A percentile compares a stretch with the other conserved stretches of the same genome.
These are phyloP conservation scores for Tipula vernalis DNA, from an alignment of 2,888 invertebrate species.

Conservation along the genomic window DNA sequence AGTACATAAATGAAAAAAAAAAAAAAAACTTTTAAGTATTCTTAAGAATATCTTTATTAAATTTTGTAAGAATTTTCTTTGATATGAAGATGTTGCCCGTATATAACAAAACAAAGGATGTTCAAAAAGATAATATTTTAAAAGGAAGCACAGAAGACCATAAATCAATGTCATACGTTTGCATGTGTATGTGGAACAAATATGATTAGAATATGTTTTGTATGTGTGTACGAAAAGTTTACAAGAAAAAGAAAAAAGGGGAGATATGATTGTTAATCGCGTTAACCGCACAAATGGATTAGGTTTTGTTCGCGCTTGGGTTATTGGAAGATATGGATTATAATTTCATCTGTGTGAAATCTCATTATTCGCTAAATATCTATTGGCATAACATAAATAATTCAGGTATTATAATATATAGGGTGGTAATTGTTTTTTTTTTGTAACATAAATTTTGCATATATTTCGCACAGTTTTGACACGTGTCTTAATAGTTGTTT, in stretches of 20 bases:
- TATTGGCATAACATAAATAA: neutral
- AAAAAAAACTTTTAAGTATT: neutral
- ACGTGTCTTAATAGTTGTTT: neutral
- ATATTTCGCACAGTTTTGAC: neutral
- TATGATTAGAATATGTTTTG: neutral
- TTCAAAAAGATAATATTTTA: neutral
- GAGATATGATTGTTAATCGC: neutral
- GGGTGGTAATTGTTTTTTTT: neutral
- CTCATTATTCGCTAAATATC: neutral
- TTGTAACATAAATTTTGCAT: neutral
- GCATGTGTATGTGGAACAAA: neutral
- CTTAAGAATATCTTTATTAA: neutral
- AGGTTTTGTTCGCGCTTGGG: neutral
- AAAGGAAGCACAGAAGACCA: neutral
- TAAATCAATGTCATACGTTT: neutral
- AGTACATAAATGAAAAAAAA: too few species aligned
- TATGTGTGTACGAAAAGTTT: neutral
- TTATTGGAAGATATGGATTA: neutral
- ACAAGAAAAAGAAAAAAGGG: neutral
- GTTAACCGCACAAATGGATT: neutral
- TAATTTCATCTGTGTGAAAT: neutral
- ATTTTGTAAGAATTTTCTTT: neutral
- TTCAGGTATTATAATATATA: neutral
- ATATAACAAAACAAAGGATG: neutral
- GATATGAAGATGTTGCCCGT: neutral